These are phyloP conservation scores for Ctenopoma multispine DNA, from an alignment of 2,797 vertebrate species.

Conservation along the genomic window DNA sequence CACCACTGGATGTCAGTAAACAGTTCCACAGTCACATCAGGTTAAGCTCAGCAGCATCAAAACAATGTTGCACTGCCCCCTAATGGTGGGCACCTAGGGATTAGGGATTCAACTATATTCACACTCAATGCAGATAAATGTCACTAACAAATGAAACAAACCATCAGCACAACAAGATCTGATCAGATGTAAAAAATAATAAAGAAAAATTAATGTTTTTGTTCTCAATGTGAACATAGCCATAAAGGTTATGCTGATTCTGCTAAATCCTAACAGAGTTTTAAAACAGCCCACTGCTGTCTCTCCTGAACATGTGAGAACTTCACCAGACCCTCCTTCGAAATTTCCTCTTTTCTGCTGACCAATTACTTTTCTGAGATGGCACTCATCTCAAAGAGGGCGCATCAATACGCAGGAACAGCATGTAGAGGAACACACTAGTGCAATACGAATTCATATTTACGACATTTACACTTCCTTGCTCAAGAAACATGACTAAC, in stretches of 20 bases:
- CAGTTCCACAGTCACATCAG: slow-evolving; percentile 38
- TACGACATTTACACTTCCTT: slow-evolving; percentile 14
- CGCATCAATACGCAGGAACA: neutral
- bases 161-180: no score
- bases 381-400: slow-evolving; percentile 2
- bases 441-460: slow-evolving; percentile 5
- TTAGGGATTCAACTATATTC: no score
- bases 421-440: slow-evolving; percentile 11
- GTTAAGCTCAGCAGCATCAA: slow-evolving; percentile 27
- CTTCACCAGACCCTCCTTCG: no score
- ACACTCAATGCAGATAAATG: no score
- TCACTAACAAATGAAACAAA: no score
- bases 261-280: no score
- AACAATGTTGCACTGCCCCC: slow-evolving; percentile 71
- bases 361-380: slow-evolving; percentile 35
- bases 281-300: no score
- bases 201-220: no score
- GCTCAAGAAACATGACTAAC: slow-evolving; percentile 15
- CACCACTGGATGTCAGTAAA: slow-evolving; percentile 56
- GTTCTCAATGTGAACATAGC: no score
- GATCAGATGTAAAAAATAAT: no score
- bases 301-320: no score
- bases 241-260: slow-evolving; percentile 21
- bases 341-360: slow-evolving; percentile 28
- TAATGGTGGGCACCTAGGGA: no score